Conservation (phyloP, 2,888 invertebrate genomes). For the Glaucopsyche alexis region DNA sequence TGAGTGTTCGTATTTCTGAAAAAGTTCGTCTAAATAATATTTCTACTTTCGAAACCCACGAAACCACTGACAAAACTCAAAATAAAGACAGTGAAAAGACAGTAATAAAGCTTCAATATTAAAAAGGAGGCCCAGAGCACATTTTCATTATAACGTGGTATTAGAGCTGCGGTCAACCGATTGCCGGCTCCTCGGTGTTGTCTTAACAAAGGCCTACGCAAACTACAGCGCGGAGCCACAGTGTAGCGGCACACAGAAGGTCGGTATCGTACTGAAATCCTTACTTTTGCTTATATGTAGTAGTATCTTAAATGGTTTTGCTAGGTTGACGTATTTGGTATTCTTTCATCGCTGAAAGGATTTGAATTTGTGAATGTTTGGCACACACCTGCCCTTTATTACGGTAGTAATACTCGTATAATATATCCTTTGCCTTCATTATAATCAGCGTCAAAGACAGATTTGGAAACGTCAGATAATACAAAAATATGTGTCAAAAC, state of each 20-base stretch:
- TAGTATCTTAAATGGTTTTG: no score
- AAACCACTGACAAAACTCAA: neutral
- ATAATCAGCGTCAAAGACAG: no score
- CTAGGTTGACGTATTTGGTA: no score
- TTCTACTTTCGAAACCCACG: neutral
- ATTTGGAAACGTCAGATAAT: no score
- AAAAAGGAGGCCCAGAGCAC: slow-evolving; percentile 34
- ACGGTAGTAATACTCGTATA: no score
- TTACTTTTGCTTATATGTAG: no score
- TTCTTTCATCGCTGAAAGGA: no score
- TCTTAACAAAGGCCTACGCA: slow-evolving; percentile 42
- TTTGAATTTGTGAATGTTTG: no score
- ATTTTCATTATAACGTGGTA: slow-evolving; percentile 40
- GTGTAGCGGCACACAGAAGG: slow-evolving; percentile 11
- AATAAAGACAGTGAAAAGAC: neutral
- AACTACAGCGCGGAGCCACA: slow-evolving; percentile 35
- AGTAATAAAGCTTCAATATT: slow-evolving; percentile 29
- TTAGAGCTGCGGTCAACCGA: slow-evolving; percentile 42
- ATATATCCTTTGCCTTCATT: no score
- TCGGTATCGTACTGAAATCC: neutral
- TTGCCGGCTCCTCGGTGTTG: slow-evolving; percentile 37
- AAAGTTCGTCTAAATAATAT: neutral
- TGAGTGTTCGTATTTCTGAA: no score
- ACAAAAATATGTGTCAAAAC: no score
- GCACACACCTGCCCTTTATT: no score